Base-by-base conservation (phyloP, 2,888 invertebrate species). In the Alloplasta piceator region DNA sequence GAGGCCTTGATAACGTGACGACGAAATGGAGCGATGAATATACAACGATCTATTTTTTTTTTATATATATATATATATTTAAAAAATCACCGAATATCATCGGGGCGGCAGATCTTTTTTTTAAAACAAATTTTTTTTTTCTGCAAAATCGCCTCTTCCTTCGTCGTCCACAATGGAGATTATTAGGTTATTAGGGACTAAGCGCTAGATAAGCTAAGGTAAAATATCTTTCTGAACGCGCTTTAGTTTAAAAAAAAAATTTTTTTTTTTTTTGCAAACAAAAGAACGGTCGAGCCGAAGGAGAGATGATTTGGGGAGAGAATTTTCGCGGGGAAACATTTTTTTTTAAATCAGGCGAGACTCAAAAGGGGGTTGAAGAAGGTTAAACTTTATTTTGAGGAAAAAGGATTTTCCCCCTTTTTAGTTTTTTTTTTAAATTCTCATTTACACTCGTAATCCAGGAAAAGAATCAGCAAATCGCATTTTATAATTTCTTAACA, bases 1-100 rank as follows among this genome's bases (percentile, higher is more conserved):
- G 90, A 91, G 92, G 91, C 91, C 91, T 92, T 82, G 90, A 90
- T 89, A 85, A 74, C 83, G 86, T 89, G 90, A 83, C 87, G 90
- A 85, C 87, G 89, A 86, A 67, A 38, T 41, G 60, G 67, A 55
- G 61, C 70, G 74, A 73, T 66, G 3, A n/a, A n/a, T n/a, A 68
- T 46, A 10, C 55, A 70, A 39, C 52, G 68, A 43, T 67, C 66
- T 41, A 50, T 77, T 43, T 41, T 76, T 63, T 46, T 46, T 46
- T 46, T n/a, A 10, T n/a, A n/a, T 46, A n/a, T 48, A n/a, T 52
- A n/a, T 12, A 12, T 48, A n/a, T 48, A n/a, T 52, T 16, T 52
- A 14, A 7, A 7, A 52, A 7, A 26, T 50, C 58, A 60, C 63
- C 78, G 81, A 76, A 66, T 10, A 79, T 79, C 72, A 76, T 79